These are phyloP conservation scores for Leptinotarsa peninsularis DNA, from an alignment of 2,888 invertebrate species.

Conservation along the genomic window DNA sequence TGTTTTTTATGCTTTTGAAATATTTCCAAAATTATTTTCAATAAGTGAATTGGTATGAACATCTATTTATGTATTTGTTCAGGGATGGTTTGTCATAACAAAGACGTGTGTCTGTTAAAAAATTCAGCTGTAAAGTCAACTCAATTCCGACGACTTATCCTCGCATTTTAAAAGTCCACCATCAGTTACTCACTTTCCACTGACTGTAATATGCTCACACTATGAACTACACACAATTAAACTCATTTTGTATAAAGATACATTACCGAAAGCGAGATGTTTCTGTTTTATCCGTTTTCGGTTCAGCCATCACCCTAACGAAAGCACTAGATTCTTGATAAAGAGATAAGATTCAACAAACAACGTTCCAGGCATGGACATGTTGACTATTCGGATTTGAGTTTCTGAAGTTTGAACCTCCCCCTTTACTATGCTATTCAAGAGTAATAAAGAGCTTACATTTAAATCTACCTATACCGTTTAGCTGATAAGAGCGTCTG, in stretches of 20 bases:
- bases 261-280: slow-evolving; percentile 12
- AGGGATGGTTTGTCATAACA: no score
- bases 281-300: neutral
- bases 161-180: no score
- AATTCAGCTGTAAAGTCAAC: no score
- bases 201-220: no score
- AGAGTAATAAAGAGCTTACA: neutral
- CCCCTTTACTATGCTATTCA: neutral
- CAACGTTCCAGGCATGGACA: neutral
- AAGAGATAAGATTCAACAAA: neutral
- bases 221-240: no score
- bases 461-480: neutral
- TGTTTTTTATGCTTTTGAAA: no score
- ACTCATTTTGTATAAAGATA: neutral
- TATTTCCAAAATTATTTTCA: no score
- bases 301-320: neutral
- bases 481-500: slow-evolving; percentile 1
- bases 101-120: no score
- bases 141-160: no score
- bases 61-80: no score
- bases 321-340: neutral
- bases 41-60: no score
- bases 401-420: neutral
- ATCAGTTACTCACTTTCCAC: no score
- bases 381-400: neutral